These are phyloP conservation scores for Gymnodraco acuticeps DNA, from an alignment of 2,797 vertebrate species.

Conservation along the genomic window DNA sequence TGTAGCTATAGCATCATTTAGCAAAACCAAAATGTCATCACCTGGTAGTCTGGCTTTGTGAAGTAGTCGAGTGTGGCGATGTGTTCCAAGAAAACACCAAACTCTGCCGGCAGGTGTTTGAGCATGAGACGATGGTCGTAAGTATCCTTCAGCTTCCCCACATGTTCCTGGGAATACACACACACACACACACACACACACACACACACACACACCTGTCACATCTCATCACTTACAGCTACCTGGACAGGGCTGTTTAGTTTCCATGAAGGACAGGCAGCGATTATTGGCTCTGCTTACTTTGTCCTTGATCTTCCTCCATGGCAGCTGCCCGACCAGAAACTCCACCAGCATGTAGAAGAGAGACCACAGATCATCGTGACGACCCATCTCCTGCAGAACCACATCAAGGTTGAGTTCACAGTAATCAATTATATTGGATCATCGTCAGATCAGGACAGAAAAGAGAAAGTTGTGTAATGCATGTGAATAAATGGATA, in stretches of 20 bases:
- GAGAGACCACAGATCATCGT: conserved; percentile 98
- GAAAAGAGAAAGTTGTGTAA: neutral
- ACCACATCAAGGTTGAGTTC: conserved; percentile 14
- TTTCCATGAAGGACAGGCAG: neutral
- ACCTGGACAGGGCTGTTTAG: neutral
- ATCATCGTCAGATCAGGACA: neutral
- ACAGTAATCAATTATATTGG: neutral
- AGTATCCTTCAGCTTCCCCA: conserved; percentile 97
- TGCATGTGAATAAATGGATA: accelerated
- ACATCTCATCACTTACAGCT: conserved; percentile 13
- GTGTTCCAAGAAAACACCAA: conserved; percentile 94
- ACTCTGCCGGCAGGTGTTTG: conserved; percentile 97
- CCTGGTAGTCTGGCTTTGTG: conserved; percentile 99
- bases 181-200: conserved; percentile 13
- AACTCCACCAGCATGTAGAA: conserved; percentile 99
- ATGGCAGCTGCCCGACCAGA: conserved; percentile 95
- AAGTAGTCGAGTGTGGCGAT: conserved; percentile 96
- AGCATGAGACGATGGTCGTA: conserved; percentile 97
- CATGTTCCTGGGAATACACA: conserved; percentile 90
- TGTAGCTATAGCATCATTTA: neutral
- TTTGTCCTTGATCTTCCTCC: conserved; percentile 99
- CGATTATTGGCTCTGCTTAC: conserved; percentile 73
- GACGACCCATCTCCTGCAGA: conserved; percentile 96
- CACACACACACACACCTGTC: conserved; percentile 4
- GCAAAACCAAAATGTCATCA: conserved; percentile 48